A percentile compares a stretch with the other conserved stretches of the same genome.
These are phyloP conservation scores for Mastomys coucha DNA, from an alignment of 2,113 vertebrate species.

Conservation along the genomic window DNA sequence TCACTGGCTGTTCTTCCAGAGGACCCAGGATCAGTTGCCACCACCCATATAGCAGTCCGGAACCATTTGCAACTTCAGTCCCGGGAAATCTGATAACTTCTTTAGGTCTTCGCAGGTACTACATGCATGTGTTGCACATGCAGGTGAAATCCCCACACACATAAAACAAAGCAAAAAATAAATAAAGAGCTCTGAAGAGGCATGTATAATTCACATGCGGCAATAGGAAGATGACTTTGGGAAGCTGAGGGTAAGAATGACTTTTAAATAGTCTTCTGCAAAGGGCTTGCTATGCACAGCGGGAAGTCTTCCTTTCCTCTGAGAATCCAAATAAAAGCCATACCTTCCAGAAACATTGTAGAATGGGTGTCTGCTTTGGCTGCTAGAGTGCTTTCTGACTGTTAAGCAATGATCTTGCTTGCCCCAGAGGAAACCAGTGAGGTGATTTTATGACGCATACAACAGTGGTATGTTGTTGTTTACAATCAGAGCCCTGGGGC, in stretches of 20 bases:
- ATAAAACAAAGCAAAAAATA: not conserved
- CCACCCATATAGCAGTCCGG: not conserved
- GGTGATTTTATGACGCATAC: not conserved
- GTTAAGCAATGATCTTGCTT: not conserved
- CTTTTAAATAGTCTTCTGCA: not conserved
- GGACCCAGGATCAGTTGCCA: not conserved
- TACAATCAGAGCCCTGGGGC: no score
- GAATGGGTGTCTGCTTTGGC: not conserved
- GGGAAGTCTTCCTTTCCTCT: not conserved
- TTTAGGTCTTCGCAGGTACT: not conserved
- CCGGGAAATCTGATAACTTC: not conserved
- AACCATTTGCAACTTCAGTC: not conserved
- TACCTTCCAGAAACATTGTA: not conserved
- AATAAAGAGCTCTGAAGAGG: not conserved
- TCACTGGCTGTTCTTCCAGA: not conserved
- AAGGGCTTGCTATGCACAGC: not conserved
- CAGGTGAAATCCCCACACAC: not conserved
- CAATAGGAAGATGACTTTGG: not conserved
- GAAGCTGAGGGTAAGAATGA: not conserved
- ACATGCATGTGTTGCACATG: not conserved
- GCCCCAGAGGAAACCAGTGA: not conserved
- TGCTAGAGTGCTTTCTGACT: not conserved
- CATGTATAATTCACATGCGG: not conserved
- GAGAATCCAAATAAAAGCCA: not conserved
- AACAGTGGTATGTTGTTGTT: not conserved